Base-by-base conservation (phyloP, 1,140 invertebrate species). In the Sminthurinus signatus region DNA sequence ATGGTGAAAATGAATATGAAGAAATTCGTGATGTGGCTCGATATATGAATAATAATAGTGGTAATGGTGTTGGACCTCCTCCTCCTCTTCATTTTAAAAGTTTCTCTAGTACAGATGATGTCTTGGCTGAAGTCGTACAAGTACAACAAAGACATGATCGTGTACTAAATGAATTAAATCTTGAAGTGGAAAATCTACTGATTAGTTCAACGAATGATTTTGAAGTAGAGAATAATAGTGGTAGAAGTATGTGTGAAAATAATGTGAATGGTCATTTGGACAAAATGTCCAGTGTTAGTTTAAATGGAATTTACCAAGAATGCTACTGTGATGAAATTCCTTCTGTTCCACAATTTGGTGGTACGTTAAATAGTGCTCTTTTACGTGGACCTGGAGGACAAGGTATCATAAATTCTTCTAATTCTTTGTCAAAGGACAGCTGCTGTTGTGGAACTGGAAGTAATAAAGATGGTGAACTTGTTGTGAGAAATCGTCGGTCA, bases 131-230 rank as follows among this genome's bases (percentile, higher is more conserved):
- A 50, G 70, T 72, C 2, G 70, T 72, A 17, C 66, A 71, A 60
- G 70, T 71, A 19, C 63, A 67, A 32, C 61, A 72, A 28, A 25
- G 62, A 28, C 70, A 72, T 44, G 67, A 69, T 21, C 64, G 70
- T 15, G 70, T 72, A 21, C 51, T 72, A 19, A 67, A 72, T 52
- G 67, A 72, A 36, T 54, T 72, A n/a, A 72, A 72, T 43, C 46
- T 72, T 17, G 70, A 72, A 57, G 70, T 72, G 19, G 70, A 72
- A 42, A 72, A 72, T 50, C 51, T 72, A n/a, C 36, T 72, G 0
- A 65, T 72, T 28, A 50, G 60, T 21, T 67, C 64, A 2, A 28
- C 64, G 2, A 42, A 42, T 31, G 68, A 66, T 14, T n/a, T n/a
- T n/a, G 58, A 64, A 27, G 56, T 52, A 25, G 60, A 58, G 27